These are phyloP conservation scores for Nothoprocta perdicaria DNA, from an alignment of 2,113 vertebrate genomes.

Conservation along the genomic window DNA sequence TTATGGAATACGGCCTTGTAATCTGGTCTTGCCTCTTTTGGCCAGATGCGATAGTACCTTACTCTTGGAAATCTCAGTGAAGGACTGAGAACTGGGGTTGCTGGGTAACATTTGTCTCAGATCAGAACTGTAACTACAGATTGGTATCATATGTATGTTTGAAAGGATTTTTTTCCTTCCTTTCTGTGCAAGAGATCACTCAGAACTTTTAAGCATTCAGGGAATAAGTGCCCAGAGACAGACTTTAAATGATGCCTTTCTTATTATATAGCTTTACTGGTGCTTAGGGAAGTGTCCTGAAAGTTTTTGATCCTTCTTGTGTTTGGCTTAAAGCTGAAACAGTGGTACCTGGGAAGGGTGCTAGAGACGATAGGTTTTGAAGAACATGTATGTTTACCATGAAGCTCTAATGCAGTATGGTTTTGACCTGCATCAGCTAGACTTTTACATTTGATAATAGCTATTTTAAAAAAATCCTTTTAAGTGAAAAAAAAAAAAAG, in stretches of 20 bases:
- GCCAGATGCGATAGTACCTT: neutral
- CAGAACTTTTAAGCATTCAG: neutral
- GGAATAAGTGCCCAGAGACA: neutral
- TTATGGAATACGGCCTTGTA: neutral
- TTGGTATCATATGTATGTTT: neutral
- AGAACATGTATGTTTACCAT: neutral
- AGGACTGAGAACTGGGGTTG: neutral
- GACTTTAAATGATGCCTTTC: neutral
- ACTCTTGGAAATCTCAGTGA: neutral
- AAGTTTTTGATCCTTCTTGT: neutral
- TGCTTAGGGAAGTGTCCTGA: neutral
- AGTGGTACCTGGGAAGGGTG: neutral
- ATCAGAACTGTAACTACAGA: neutral
- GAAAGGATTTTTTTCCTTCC: neutral
- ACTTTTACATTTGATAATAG: neutral
- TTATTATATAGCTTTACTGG: neutral
- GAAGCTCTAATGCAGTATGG: neutral
- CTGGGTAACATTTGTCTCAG: neutral
- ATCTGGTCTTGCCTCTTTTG: neutral
- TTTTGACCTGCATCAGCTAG: neutral
- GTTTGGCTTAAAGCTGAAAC: neutral
- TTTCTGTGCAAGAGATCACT: neutral
- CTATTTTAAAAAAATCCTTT: neutral
- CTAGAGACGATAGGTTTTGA: neutral
- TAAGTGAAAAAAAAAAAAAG: neutral